Base-by-base conservation (phyloP, 1,140 invertebrate genomes). In the Drosophila grimshawi region DNA sequence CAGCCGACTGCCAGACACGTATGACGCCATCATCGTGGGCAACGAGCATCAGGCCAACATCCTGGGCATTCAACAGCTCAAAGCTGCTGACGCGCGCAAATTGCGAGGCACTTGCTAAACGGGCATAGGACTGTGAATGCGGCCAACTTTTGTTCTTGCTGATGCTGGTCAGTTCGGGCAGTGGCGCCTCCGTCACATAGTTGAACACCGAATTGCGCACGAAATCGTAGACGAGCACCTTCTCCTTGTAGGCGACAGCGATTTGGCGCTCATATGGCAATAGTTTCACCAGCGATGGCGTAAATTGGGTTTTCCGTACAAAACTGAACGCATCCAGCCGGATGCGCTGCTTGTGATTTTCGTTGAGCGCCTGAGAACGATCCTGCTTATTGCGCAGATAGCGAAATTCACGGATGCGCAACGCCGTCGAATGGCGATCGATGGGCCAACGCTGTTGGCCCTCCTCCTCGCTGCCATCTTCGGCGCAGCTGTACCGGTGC, bases 201-300 rank as follows among this genome's bases (percentile, higher is more conserved):
- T 78, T 80, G 1, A 81, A 72, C 41, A 81, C 80, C 5, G 77
- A 67, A 29, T 83, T 80, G 8, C 77, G 69, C n/a, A 79, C 65
- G 53, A 90, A 92, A 67, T 92, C 92, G 80, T 93, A 93, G 92
- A 76, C 92, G 19, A 74, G 92, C 93, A 97, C 96, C 86, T 94
- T 95, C 92, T 98, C 97, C 92, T 96, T 96, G 71, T 96, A 96
- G 49, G 97, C 97, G 51, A 98, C 96, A 49, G 96, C 96, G 53
- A 98, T 94, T 92, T 97, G 96, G 73, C 96, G 95, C 86, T 98
- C 97, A 91, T 97, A 98, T 0, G 98, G 97, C 94, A 98, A 96
- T 93, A 98, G 97, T 68, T 95, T 94, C 52, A 98, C 93, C 11
- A 96, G 94, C 63, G 95, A 94, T 11, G 97, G 97, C 65, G 96